phyloP scores from a whole-genome alignment of 2,113 vertebrate species.

The Blennius ocellaris region DNA sequence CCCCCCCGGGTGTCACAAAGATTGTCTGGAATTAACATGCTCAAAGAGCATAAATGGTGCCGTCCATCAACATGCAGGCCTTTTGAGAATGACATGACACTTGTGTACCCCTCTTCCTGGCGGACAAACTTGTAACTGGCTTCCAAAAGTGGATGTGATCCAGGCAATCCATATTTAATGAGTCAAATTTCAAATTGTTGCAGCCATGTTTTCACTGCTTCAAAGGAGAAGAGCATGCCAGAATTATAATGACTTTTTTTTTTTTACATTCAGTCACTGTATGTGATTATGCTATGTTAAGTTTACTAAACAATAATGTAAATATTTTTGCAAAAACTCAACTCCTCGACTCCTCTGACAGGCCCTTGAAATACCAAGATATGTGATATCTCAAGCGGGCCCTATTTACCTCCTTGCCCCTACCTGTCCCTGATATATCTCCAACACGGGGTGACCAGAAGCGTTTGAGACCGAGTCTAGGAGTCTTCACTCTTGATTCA shows the following conservation, averaged over 20 bases:
- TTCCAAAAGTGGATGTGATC: background rate
- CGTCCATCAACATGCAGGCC: background rate
- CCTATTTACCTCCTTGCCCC: no score
- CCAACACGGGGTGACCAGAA: no score
- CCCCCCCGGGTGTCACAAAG: background rate
- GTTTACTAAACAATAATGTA: no score
- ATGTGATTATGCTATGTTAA: background rate
- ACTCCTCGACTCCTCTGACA: no score
- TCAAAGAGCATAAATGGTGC: background rate
- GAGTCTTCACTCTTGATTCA: no score
- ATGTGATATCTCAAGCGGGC: no score
- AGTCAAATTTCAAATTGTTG: slow-evolving; percentile 28
- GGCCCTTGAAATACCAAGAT: no score
- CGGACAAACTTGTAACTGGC: background rate
- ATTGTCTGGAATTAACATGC: background rate
- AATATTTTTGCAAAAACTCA: no score
- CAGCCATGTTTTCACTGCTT: slow-evolving; percentile 36
- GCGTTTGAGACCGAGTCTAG: no score
- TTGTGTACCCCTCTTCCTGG: background rate
- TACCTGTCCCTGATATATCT: no score
- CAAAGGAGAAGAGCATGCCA: slow-evolving; percentile 5
- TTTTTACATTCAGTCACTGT: slow-evolving; percentile 19
- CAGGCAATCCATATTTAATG: slow-evolving; percentile 26
- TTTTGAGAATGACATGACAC: background rate
- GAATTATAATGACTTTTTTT: slow-evolving; percentile 29